A percentile compares a stretch with the other conserved stretches of the same genome.
Evolutionary conservation across 2,113 vertebrate species (phyloP).

Genomic region (Zapus hudsonius): DNA sequence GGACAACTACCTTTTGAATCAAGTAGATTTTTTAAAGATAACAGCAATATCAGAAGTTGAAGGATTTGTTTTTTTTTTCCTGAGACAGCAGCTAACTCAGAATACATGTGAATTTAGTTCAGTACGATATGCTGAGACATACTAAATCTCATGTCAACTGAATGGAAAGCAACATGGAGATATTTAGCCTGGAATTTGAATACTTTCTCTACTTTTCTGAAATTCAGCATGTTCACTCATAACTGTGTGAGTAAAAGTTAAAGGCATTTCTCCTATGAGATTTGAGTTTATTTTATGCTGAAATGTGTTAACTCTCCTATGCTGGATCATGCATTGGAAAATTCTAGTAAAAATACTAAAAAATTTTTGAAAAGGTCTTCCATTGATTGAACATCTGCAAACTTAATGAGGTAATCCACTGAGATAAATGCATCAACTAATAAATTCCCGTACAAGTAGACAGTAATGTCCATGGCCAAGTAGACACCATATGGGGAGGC

Average conservation of each 20-base stretch:
- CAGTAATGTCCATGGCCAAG: slow-evolving; percentile 53
- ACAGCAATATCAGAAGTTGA: slow-evolving; percentile 8
- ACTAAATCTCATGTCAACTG: slow-evolving; percentile 10
- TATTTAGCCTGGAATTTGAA: slow-evolving; percentile 46
- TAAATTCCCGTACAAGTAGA: slow-evolving; percentile 68
- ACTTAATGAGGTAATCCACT: slow-evolving; percentile 76
- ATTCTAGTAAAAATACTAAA: slow-evolving; percentile 75
- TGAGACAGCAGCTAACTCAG: not conserved
- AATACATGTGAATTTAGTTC: not conserved
- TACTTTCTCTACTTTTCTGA: slow-evolving; percentile 33
- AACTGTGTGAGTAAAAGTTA: slow-evolving; percentile 31
- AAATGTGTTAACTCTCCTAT: slow-evolving; percentile 61
- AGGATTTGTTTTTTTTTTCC: not conserved
- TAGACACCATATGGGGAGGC: slow-evolving; percentile 49
- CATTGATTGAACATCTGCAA: slow-evolving; percentile 79
- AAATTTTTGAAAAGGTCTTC: slow-evolving; percentile 56
- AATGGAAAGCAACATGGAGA: slow-evolving; percentile 35
- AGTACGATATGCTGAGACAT: not conserved
- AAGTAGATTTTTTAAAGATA: not conserved
- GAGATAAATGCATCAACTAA: slow-evolving; percentile 80
- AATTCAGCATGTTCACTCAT: slow-evolving; percentile 43
- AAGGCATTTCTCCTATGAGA: slow-evolving; percentile 49
- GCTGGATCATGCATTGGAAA: slow-evolving; percentile 69
- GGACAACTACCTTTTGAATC: slow-evolving; percentile 7
- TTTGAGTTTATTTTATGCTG: slow-evolving; percentile 68